phyloP scores from a whole-genome alignment of 2,797 vertebrate genomes.

The Alouatta caraya region DNA sequence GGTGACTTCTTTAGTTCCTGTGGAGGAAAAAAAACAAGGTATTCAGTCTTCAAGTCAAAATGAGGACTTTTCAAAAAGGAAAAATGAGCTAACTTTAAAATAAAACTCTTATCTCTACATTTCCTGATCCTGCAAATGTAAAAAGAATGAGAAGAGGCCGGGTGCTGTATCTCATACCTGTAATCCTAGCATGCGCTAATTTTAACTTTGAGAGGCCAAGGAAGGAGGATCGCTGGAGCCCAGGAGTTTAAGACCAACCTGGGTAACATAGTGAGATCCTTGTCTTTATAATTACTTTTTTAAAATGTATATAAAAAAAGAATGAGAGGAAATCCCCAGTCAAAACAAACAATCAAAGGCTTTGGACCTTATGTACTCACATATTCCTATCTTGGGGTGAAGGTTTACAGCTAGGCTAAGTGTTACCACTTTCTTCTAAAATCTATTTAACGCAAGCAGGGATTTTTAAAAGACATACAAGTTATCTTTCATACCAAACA shows the following conservation, averaged over 20 bases:
- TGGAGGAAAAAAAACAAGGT: background rate
- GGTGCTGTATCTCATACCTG: background rate
- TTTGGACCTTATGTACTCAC: background rate
- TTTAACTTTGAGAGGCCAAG: background rate
- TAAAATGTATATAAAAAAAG: background rate
- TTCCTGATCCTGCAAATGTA: background rate
- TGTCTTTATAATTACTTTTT: background rate
- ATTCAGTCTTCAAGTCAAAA: background rate
- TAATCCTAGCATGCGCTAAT: background rate
- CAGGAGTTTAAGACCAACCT: background rate
- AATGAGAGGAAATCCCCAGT: background rate
- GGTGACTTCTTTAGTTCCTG: background rate
- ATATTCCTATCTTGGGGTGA: background rate
- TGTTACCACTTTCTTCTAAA: background rate
- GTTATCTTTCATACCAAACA: background rate
- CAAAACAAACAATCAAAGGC: background rate
- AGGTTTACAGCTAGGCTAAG: background rate
- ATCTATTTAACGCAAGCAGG: background rate
- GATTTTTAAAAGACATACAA: background rate
- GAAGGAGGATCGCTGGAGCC: background rate
- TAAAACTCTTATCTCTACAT: background rate
- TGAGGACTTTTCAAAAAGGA: background rate
- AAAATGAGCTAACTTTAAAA: slow-evolving; percentile 2
- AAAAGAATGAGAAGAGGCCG: background rate
- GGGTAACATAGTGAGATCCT: background rate